These are phyloP conservation scores for Helicorthomorpha holstii DNA, from an alignment of 1,140 invertebrate species.

Conservation along the genomic window DNA sequence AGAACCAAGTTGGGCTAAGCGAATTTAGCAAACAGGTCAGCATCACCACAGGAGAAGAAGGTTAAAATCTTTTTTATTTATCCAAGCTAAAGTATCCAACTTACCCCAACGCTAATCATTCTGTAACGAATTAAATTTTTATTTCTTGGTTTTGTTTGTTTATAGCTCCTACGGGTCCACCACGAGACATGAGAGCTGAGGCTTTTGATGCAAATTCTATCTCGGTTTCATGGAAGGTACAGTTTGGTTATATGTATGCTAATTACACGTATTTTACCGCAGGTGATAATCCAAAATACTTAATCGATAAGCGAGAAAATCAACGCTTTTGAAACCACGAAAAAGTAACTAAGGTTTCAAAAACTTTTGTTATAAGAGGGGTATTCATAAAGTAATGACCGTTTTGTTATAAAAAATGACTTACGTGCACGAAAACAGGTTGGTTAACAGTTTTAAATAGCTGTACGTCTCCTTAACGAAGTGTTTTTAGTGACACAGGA, in stretches of 20 bases:
- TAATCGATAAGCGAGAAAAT: too few species aligned
- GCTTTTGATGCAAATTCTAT: slow-evolving; percentile 81
- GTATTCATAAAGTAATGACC: too few species aligned
- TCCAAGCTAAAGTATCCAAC: too few species aligned
- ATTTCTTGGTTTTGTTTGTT: slow-evolving; percentile 6
- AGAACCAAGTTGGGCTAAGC: slow-evolving; percentile 27
- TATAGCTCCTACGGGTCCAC: slow-evolving; percentile 31
- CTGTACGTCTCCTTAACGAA: too few species aligned
- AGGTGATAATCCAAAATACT: too few species aligned
- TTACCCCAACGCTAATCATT: background rate
- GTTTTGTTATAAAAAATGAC: too few species aligned
- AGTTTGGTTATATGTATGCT: background rate
- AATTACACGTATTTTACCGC: background rate
- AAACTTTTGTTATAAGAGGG: too few species aligned
- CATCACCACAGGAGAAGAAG: slow-evolving; percentile 27
- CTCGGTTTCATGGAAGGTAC: slow-evolving; percentile 76
- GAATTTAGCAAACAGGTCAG: slow-evolving; percentile 20
- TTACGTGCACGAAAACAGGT: too few species aligned
- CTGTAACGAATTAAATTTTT: background rate
- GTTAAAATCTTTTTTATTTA: slow-evolving; percentile 12
- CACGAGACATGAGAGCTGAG: slow-evolving; percentile 56
- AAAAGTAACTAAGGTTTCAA: too few species aligned
- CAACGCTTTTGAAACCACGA: too few species aligned
- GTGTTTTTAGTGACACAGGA: too few species aligned
- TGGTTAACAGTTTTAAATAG: too few species aligned